Base-by-base conservation (phyloP, 1,140 invertebrate genomes). In the Calephelis virginiensis region DNA sequence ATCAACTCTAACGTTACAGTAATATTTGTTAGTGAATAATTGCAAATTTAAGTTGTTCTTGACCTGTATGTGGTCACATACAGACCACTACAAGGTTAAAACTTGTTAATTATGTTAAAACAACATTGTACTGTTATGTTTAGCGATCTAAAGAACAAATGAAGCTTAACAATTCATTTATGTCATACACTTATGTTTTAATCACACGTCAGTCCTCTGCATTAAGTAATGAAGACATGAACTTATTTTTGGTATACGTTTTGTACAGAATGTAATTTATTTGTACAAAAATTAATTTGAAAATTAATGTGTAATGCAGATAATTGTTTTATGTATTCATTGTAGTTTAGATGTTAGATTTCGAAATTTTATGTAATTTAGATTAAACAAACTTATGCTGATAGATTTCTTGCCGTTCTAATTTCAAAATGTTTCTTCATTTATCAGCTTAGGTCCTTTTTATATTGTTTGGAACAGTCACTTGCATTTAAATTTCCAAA, bases 341-440 rank as follows among this genome's bases (percentile, higher is more conserved):
- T 62, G 49, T 68, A 38, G 60, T 50, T 43, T 68, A 46, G 61
- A 68, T 68, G 53, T 68, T 68, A 68, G 62, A 63, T 68, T 56
- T 38, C 53, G 9, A 56, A 56, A 56, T 56, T 56, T 56, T 56
- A 56, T 56, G 50, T 56, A 28, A 56, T 28, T 56, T 56, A 56
- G 50, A 56, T 56, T 56, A 56, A 28, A 56, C 10, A 5, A 53
- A 50, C 14, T 53, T 53, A 28, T 5, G 28, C 50, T 56, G 50
- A 56, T 37, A 37, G 50, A 56, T 28, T 56, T 56, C 50, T 56
- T 37, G 50, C 28, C 50, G 17, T 28, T 53, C 50, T 43, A 43
- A 43, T 43, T 43, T 43, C 40, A 9, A 43, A 43, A 53, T 14
- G 12, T 56, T 37, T 28, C 13, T 11, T 28, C 28, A 37, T 28